Base-by-base conservation (phyloP, 2,797 vertebrate genomes). In the Pampus argenteus region DNA sequence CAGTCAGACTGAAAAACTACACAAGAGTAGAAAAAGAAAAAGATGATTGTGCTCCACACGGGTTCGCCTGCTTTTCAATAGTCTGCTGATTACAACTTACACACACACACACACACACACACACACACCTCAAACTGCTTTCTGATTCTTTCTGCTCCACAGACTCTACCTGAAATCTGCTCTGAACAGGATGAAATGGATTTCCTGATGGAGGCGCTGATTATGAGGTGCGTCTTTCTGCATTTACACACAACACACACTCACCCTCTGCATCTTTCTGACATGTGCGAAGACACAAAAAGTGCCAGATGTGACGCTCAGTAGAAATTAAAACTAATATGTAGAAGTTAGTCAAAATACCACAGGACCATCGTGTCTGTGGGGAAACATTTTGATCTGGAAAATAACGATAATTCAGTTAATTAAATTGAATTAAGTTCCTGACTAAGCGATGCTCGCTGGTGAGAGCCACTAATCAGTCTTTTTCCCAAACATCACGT, bases 111-210 rank as follows among this genome's bases (percentile, higher is more conserved):
- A 29, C 64, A 38, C 64, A n/a, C 26, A 20, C 38, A 14, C 18
- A 29, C 64, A 38, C 64, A n/a, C 26, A 20, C 38, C 44, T 68
- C 25, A 73, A 18, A 50, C 47, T 56, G 23, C 23, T 42, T 81
- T 76, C 50, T 79, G 48, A 61, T 82, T 56, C 38, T 59, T 60
- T 86, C 56, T 83, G 59, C 71, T 71, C 45, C 79, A 82, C 87
- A 98, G 97, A 98, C 96, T 17, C 93, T 98, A 82, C 96, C 97
- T 31, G 97, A 98, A 94, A 95, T 99, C 91, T 98, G 97, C 88
- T 98, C 96, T 5, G 96, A 95, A 63, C 96, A 97, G 82, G 97
- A 98, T 66, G 95, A 98, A 87, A 95, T 96, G 95, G 96, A 97
- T 93, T 99, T 98, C 91, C 94, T 99, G 78, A 97, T 96, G 95